Conservation (phyloP, 1,140 invertebrate species). For the Apis laboriosa region DNA sequence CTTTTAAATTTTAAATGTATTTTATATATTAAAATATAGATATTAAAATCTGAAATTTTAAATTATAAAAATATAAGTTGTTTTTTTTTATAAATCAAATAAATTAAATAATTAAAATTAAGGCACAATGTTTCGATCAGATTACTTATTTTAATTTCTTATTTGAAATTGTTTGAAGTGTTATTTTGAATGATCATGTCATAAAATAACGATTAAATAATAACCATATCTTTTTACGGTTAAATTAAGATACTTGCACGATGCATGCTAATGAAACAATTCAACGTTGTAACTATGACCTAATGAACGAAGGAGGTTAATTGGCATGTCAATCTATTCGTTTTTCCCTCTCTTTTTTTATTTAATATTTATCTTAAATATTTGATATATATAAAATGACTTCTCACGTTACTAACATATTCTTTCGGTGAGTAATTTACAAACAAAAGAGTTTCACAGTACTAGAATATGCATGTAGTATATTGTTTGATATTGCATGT, state of each 20-base stretch:
- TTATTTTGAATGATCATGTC: not conserved
- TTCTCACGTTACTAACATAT: not conserved
- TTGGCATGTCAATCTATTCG: not conserved
- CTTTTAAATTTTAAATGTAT: too few relatives aligned
- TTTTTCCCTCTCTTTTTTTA: not conserved
- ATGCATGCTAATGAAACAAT: slow-evolving; percentile 21
- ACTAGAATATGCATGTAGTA: not conserved
- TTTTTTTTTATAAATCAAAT: not conserved
- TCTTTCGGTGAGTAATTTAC: not conserved
- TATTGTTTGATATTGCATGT: not conserved
- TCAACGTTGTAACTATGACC: not conserved
- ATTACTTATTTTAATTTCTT: too few relatives aligned
- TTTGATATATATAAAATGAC: not conserved
- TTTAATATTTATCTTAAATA: too few relatives aligned
- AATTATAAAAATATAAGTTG: not conserved
- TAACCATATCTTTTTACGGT: not conserved
- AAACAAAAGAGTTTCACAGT: not conserved
- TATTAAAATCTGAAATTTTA: not conserved
- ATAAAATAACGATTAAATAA: not conserved
- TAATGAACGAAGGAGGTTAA: slow-evolving; percentile 19
- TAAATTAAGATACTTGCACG: not conserved
- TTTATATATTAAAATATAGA: not conserved
- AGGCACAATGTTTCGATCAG: too few relatives aligned
- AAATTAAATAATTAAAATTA: not conserved
- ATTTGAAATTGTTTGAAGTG: too few relatives aligned